Conservation (phyloP, 2,113 vertebrate species). For the Urocolius indicus region DNA sequence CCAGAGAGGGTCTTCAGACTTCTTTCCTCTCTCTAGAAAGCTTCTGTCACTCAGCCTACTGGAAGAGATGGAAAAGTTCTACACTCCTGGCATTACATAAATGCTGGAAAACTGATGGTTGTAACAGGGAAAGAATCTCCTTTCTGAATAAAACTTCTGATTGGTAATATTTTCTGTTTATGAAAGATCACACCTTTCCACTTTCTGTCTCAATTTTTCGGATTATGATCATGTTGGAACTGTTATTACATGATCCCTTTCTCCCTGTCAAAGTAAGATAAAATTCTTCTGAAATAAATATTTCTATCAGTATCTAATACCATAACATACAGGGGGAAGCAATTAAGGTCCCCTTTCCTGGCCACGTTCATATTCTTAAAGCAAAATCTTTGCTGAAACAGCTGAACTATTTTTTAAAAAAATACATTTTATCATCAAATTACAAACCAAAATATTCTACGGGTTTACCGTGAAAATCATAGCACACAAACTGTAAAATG, state of each 20-base stretch:
- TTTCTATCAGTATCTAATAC: neutral
- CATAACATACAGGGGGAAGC: neutral
- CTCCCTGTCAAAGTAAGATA: neutral
- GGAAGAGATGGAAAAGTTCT: neutral
- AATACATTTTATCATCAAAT: neutral
- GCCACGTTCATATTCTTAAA: neutral
- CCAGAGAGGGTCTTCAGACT: neutral
- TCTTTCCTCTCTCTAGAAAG: neutral
- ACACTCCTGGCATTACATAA: neutral
- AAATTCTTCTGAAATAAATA: neutral
- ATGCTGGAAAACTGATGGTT: neutral
- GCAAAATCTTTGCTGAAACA: neutral
- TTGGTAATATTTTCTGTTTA: neutral
- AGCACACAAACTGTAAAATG: neutral
- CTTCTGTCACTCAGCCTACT: neutral
- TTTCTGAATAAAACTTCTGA: neutral
- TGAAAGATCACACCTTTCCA: neutral
- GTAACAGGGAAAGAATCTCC: neutral
- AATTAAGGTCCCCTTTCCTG: neutral
- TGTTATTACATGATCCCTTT: neutral
- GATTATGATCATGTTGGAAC: neutral
- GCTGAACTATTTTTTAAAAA: neutral
- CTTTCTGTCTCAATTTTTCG: neutral
- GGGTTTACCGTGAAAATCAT: neutral
- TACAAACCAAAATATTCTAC: neutral